Conservation (phyloP, 2,888 invertebrate genomes). For the Brachypterus glaber region DNA sequence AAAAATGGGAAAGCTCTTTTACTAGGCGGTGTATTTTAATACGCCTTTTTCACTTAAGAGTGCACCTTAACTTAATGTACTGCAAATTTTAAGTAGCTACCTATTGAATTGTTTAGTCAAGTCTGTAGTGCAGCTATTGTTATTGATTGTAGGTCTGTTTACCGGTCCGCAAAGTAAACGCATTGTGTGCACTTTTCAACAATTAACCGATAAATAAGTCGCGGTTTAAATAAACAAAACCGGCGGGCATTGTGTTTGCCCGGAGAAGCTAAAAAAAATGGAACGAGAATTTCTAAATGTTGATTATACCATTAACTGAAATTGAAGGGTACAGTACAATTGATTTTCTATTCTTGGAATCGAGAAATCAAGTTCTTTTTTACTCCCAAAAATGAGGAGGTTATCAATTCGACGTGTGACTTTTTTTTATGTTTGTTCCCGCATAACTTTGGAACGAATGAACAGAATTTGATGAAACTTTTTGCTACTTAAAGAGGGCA, state of each 20-base stretch:
- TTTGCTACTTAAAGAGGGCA: too few species aligned
- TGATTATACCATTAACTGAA: slow-evolving; percentile 3
- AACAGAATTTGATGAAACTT: too few species aligned
- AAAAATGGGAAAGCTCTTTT: too few species aligned
- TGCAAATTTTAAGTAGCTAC: slow-evolving; percentile 32
- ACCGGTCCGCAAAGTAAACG: slow-evolving; percentile 11
- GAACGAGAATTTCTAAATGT: slow-evolving; percentile 1
- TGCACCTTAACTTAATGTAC: slow-evolving; percentile 29
- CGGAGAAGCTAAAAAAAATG: background rate
- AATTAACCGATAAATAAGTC: slow-evolving; percentile 18
- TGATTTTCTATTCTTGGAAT: too few species aligned
- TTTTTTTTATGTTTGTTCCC: too few species aligned
- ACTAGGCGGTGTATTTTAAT: too few species aligned
- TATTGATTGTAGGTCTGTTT: slow-evolving; percentile 22
- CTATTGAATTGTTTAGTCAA: slow-evolving; percentile 29
- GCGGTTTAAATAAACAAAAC: slow-evolving; percentile 5
- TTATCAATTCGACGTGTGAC: too few species aligned
- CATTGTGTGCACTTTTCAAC: slow-evolving; percentile 19
- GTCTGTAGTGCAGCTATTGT: slow-evolving; percentile 27
- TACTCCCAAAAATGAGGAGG: too few species aligned
- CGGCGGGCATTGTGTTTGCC: background rate
- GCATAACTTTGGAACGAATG: too few species aligned
- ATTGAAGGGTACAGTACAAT: too few species aligned
- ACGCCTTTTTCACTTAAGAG: too few species aligned
- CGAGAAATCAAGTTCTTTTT: too few species aligned